Conservation (phyloP, 35 echinoderm and acorn worm genomes). For the Amphiura filiformis region DNA sequence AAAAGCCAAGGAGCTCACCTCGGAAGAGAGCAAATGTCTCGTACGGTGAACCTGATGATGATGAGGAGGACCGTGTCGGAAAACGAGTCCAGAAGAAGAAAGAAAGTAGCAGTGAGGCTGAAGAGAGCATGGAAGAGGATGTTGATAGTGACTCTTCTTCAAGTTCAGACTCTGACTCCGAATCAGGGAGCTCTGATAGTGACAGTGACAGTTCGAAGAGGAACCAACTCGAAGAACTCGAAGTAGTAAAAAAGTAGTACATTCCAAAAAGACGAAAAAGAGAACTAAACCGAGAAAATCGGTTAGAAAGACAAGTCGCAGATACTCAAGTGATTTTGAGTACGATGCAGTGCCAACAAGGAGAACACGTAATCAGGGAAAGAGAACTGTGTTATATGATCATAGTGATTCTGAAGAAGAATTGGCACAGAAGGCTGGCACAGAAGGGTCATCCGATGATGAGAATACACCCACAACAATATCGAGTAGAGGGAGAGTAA, state of each 20-base stretch:
- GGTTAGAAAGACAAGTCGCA: conserved; percentile 1
- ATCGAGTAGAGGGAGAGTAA: conserved; percentile 76
- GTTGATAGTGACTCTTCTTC: background rate
- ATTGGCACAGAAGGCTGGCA: conserved; percentile 7
- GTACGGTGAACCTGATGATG: background rate
- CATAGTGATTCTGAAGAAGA: conserved; percentile 45
- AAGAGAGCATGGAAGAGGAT: background rate
- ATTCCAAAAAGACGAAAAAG: conserved; percentile 27
- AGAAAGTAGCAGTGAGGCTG: background rate
- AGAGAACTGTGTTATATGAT: conserved; percentile 46
- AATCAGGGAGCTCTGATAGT: conserved; percentile 6
- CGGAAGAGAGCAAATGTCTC: background rate
- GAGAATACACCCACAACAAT: conserved; percentile 62
- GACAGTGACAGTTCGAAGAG: conserved; percentile 52
- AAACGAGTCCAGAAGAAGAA: background rate
- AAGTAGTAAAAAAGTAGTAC: conserved; percentile 12
- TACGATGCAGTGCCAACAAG: conserved; percentile 9
- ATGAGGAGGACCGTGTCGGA: conserved; percentile 19
- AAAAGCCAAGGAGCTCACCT: background rate
- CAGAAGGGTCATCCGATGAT: conserved; percentile 2
- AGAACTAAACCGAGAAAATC: background rate
- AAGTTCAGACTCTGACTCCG: background rate
- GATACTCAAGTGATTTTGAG: conserved; percentile 59
- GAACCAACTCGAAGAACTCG: conserved; percentile 22
- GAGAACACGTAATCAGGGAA: conserved; percentile 56